Base-by-base conservation (phyloP, 2,113 vertebrate species). In the Arizona elegans region DNA sequence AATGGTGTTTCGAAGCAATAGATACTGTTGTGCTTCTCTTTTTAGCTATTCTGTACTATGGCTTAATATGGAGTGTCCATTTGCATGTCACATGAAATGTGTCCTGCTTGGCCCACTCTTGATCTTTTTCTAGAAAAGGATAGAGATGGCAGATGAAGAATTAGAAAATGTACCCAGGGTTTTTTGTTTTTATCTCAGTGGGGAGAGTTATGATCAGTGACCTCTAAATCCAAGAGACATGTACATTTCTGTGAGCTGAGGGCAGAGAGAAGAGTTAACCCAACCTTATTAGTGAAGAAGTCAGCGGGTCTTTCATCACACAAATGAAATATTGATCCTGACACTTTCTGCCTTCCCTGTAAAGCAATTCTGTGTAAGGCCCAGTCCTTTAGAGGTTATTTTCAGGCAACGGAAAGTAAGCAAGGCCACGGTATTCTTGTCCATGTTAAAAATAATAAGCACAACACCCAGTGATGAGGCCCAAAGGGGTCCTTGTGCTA, bases 81-180 rank as follows among this genome's bases (percentile, higher is more conserved):
- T 24, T 65, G 11, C 24, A 33, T 8, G 19, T 50, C 21, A 5
- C 52, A 53, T 11, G 86, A 7, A 52, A 58, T 90, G 54, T 3
- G 33, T 26, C 21, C 15, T 65, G 21, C 52, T 38, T 56, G 58
- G 58, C 47, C 17, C 54, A 6, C 29, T 11, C 3, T 29, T 3
- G 15, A 2, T 87, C 86, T 54, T 87, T 59, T 87, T 33, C 90
- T 26, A 50, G 87, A 94, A 86, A 88, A 92, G 89, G 33, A 10
- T 92, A 62, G 65, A 3, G 94, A 33, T 10, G 11, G 59, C 52
- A 43, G 52, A 29, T 9, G 17, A 47, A 88, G 54, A 47, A 50
- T 43, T 4, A 0, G 65, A n/a, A 0, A 0, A 26, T 29, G 23
- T 81, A 19, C n/a, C n/a, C n/a, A 19, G 2, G n/a, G 2, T 17